These are phyloP conservation scores for Drosophila quinaria DNA, from an alignment of 2,888 invertebrate genomes.

Conservation along the genomic window DNA sequence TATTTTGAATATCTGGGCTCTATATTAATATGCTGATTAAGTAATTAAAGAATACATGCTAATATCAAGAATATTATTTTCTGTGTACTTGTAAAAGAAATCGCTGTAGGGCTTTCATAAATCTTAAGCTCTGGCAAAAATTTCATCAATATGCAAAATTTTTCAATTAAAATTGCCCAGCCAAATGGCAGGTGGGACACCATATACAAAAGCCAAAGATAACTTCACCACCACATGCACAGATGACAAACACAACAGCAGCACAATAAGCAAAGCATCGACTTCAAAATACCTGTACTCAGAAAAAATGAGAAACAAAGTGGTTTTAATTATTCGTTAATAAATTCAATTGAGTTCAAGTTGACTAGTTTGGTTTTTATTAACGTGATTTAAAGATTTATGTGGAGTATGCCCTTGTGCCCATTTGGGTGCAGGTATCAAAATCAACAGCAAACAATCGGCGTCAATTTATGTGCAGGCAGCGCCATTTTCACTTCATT, in stretches of 20 bases:
- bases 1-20: no score
- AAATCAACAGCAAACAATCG: slow-evolving; percentile 61
- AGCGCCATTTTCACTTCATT: slow-evolving; percentile 82
- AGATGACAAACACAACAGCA: slow-evolving; percentile 44
- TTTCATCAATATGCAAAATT: slow-evolving; percentile 85
- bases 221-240: slow-evolving; percentile 72
- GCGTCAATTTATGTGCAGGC: slow-evolving; percentile 82
- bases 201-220: slow-evolving; percentile 66
- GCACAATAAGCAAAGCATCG: slow-evolving; percentile 5
- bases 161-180: slow-evolving; percentile 85
- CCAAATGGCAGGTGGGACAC: slow-evolving; percentile 62
- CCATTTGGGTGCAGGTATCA: slow-evolving; percentile 19
- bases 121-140: slow-evolving; percentile 68
- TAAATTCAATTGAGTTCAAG: background rate
- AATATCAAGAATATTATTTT: no score
- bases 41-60: no score
- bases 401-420: slow-evolving; percentile 3
- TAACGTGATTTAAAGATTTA: background rate
- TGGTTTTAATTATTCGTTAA: background rate
- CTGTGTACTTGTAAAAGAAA: slow-evolving; percentile 14
- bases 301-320: background rate
- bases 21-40: no score
- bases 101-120: slow-evolving; percentile 50
- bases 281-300: slow-evolving; percentile 22
- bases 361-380: background rate